phyloP scores from a whole-genome alignment of 2,113 vertebrate genomes.

The Narcine bancroftii region DNA sequence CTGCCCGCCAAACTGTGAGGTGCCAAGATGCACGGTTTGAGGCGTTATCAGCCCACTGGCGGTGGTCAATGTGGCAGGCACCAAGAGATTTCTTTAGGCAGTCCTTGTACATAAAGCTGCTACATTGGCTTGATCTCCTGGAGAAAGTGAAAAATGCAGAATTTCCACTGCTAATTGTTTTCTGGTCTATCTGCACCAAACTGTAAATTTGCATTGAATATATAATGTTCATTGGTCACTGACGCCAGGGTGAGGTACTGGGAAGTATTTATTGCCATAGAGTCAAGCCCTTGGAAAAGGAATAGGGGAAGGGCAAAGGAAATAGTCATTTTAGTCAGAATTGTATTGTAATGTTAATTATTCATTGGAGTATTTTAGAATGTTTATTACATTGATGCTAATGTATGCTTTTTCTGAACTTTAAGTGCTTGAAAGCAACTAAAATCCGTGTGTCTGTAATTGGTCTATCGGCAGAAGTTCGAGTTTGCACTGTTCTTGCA shows the following conservation, averaged over 20 bases:
- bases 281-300: background rate
- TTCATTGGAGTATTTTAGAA: background rate
- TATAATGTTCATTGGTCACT: background rate
- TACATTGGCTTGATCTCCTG: background rate
- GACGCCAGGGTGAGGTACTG: background rate
- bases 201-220: background rate
- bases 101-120: no score
- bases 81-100: no score
- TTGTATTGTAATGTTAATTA: background rate
- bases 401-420: conserved; percentile 37
- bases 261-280: background rate
- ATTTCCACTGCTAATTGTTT: background rate
- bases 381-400: background rate
- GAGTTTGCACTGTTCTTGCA: conserved; percentile 85
- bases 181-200: background rate
- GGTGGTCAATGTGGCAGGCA: no score
- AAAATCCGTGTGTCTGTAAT: conserved; percentile 93
- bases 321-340: background rate
- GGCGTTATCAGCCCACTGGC: no score
- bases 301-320: background rate
- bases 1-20: no score
- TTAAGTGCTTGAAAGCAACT: conserved; percentile 73
- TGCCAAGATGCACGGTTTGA: no score
- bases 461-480: conserved; percentile 87
- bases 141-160: background rate